These are phyloP conservation scores for Pseudobourletiella spinata DNA, from an alignment of 1,140 invertebrate species.

Conservation along the genomic window DNA sequence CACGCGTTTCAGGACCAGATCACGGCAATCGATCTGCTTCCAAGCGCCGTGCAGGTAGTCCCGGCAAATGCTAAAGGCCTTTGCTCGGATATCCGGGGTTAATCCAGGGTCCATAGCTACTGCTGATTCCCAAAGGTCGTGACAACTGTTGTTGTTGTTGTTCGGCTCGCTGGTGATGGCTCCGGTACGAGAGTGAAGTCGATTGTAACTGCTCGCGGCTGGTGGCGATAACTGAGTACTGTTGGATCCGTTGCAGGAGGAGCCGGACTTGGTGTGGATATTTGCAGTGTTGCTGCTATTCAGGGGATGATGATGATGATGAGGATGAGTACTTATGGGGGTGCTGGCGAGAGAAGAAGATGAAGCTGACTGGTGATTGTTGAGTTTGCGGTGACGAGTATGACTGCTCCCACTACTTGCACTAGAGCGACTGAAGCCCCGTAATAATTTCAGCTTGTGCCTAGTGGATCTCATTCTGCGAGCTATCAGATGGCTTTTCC, in stretches of 20 bases:
- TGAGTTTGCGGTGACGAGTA: constrained; percentile 7
- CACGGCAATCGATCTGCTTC: constrained; percentile 64
- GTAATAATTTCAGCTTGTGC: constrained; percentile 31
- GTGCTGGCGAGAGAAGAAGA: too few species aligned
- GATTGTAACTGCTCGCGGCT: neutral
- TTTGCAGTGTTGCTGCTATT: neutral
- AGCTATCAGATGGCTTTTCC: neutral
- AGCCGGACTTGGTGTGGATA: constrained; percentile 1
- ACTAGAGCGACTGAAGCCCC: constrained; percentile 25
- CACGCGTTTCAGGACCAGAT: constrained; percentile 67
- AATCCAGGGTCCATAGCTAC: constrained; percentile 38
- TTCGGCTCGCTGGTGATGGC: constrained; percentile 1
- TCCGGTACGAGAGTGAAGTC: neutral
- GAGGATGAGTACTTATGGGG: too few species aligned
- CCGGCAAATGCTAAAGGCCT: constrained; percentile 73
- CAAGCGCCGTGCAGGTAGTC: constrained; percentile 79
- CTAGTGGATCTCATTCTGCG: constrained; percentile 33
- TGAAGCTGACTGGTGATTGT: neutral
- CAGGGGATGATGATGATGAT: neutral
- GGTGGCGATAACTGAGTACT: too few species aligned
- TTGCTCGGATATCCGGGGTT: constrained; percentile 61
- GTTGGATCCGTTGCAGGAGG: too few species aligned
- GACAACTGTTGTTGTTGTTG: too few species aligned
- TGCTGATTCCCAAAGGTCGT: neutral
- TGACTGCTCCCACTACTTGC: constrained; percentile 15